phyloP scores from a whole-genome alignment of 2,888 invertebrate species.

The Hemaris fuciformis region DNA sequence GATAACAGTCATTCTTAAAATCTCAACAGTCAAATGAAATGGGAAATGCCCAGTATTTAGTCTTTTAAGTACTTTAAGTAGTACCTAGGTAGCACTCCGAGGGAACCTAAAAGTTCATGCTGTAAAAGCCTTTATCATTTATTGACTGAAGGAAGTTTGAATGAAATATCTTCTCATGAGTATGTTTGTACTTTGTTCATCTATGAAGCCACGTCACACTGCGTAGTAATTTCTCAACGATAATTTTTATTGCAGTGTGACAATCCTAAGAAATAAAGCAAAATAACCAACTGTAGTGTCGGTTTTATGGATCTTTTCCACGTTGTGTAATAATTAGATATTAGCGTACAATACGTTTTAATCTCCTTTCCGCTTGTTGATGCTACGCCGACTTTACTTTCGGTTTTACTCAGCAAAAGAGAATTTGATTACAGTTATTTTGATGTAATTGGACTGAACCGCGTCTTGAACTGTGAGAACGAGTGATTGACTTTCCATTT shows the following conservation, averaged over 20 bases:
- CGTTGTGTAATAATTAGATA: conserved; percentile 26
- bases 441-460: conserved; percentile 30
- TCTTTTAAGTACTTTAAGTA: no score
- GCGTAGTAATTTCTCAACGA: no score
- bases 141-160: no score
- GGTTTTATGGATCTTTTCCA: conserved; percentile 17
- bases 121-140: no score
- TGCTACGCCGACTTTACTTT: conserved; percentile 47
- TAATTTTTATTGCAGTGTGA: neutral
- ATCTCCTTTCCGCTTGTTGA: conserved; percentile 35
- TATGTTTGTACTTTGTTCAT: no score
- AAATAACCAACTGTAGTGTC: neutral
- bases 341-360: conserved; percentile 12
- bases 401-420: conserved; percentile 44
- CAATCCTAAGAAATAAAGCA: neutral
- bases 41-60: no score
- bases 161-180: no score
- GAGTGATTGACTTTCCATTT: conserved; percentile 47
- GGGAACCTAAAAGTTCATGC: no score
- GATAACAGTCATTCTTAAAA: no score
- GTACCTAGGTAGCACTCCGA: no score
- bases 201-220: no score
- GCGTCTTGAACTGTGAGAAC: conserved; percentile 23
- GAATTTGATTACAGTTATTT: conserved; percentile 37
- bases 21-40: no score